Conservation (phyloP, 2,888 invertebrate genomes). For the Drosophila koepferae region DNA sequence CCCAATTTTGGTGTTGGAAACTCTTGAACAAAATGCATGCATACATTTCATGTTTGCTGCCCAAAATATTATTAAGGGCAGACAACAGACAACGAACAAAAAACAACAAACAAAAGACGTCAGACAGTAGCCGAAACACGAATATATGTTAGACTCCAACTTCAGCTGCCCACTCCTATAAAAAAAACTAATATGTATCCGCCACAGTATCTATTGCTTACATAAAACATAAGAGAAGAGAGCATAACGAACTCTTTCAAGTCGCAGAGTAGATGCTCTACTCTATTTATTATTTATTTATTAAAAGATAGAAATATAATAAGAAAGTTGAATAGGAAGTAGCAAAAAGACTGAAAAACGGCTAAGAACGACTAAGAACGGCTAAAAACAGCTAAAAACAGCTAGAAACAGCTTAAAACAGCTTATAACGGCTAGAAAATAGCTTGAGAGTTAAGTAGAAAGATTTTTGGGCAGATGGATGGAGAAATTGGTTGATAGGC, state of each 20-base stretch:
- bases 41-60: slow-evolving; percentile 23
- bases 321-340: too few species aligned
- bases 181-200: slow-evolving; percentile 20
- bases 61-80: slow-evolving; percentile 28
- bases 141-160: slow-evolving; percentile 7
- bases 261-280: slow-evolving; percentile 1
- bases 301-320: too few species aligned
- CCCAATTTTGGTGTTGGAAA: slow-evolving; percentile 41
- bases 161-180: slow-evolving; percentile 7
- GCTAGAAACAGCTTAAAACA: too few species aligned
- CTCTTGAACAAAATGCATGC: slow-evolving; percentile 44
- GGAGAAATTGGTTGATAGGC: too few species aligned
- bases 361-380: too few species aligned
- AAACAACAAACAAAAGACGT: slow-evolving; percentile 45
- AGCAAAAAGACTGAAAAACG: too few species aligned
- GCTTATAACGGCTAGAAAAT: too few species aligned
- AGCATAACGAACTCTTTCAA: background rate
- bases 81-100: slow-evolving; percentile 8
- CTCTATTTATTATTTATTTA: background rate
- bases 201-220: slow-evolving; percentile 36
- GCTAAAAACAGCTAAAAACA: too few species aligned
- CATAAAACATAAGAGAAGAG: slow-evolving; percentile 19
- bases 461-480: too few species aligned
- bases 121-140: slow-evolving; percentile 58
- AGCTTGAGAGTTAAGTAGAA: too few species aligned